phyloP scores from a whole-genome alignment of 2,888 invertebrate genomes.

The Caenorhabditis angaria region DNA sequence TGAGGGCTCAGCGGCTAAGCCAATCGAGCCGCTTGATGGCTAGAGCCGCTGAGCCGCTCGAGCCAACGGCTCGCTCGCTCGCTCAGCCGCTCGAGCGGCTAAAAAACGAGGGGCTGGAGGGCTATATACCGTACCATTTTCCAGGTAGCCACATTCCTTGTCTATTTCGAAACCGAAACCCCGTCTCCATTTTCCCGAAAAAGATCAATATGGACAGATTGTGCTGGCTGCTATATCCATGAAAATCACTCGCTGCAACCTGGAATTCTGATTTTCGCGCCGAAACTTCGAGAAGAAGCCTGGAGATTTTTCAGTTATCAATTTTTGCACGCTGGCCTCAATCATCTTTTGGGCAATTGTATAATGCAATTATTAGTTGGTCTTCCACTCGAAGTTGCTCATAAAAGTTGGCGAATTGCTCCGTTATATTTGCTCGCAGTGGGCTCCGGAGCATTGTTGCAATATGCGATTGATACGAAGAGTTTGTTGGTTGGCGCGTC shows the following conservation, averaged over 20 bases:
- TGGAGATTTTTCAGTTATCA: constrained; percentile 93
- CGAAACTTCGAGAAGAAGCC: constrained; percentile 83
- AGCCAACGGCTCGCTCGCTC: no score
- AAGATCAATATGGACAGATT: constrained; percentile 74
- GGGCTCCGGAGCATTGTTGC: constrained; percentile 74
- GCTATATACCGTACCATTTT: no score
- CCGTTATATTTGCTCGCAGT: constrained; percentile 73
- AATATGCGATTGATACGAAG: constrained; percentile 74
- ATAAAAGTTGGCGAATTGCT: constrained; percentile 85
- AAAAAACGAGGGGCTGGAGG: no score
- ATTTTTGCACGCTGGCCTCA: constrained; percentile 56
- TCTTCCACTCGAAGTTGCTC: constrained; percentile 93
- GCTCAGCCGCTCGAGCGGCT: no score
- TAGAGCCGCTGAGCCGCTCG: no score
- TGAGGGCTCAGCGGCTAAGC: no score
- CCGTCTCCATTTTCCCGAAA: not conserved
- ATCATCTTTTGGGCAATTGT: constrained; percentile 87
- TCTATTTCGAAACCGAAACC: constrained; percentile 73
- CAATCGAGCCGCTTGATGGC: no score
- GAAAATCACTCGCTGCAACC: constrained; percentile 30
- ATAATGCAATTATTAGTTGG: constrained; percentile 91
- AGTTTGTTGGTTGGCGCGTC: constrained; percentile 79
- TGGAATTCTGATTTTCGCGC: constrained; percentile 84
- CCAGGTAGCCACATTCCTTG: constrained; percentile 76
- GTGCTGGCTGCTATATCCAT: constrained; percentile 81